Evolutionary conservation across 2,113 vertebrate species (phyloP), one percentile per base, ranked within the genome.

Genomic region (Ailuropoda melanoleuca): DNA sequence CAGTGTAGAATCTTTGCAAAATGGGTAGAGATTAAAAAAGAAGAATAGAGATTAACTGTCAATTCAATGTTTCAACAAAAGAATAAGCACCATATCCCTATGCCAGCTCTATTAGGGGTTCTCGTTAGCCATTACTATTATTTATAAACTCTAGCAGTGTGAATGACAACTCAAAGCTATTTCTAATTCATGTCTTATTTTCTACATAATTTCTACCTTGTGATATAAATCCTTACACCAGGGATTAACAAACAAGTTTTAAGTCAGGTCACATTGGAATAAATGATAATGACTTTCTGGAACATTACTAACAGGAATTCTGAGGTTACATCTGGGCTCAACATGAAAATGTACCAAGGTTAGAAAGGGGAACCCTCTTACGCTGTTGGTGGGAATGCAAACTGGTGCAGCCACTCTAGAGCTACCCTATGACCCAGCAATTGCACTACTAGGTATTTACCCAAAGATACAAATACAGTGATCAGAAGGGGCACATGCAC

Each of bases 1-100:
- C 95, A 99, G 97, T 96, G 98, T 98, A 46, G 99, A 98, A 90
- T 99, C 99, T 99, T 97, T 26, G 85, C 66, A 60, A 95, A 46
- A 82, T 43, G 66, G 66, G 34, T 10, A 68, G 66, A 68, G 34
- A 68, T 68, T 68, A 0, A 31, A 72, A 92, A 55, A 55, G 18
- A 55, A 9, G 13, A 83, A 93, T 0, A 93, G 21, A 56, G 21
- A 60, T 21, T 3, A 78, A 43, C 26, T 29, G 26, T 92, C 70
- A 74, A 53, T 37, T 82, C 12, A 46, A 9, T 13, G 34, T 89
- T 37, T 19, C 68, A 31, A 88, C 48, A 24, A 31, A 29, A 78
- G n/a, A 70, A 78, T 29, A 60, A 90, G 15, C 13, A 17, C 37
- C 12, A 9, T 24, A 12, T 43, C 31, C 43, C 55, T 39, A 39